Conservation (phyloP, 2,888 invertebrate species). For the Lepidocyrtinus sp. region DNA sequence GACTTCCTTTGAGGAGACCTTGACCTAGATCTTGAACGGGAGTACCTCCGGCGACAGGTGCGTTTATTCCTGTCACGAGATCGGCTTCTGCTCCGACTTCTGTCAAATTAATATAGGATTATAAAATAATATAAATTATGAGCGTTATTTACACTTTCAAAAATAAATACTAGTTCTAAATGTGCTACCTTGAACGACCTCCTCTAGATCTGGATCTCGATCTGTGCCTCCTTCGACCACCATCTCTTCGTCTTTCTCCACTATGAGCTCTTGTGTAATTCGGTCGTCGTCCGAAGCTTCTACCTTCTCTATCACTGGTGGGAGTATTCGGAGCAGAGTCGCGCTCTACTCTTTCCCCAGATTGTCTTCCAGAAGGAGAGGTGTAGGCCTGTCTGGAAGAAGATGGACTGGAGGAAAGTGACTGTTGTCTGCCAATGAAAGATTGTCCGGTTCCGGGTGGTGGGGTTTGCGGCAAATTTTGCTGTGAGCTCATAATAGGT, state of each 20-base stretch:
- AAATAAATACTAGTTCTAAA: neutral
- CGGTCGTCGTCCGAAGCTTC: neutral
- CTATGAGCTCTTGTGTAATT: constrained; percentile 17
- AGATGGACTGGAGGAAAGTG: neutral
- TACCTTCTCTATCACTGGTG: neutral
- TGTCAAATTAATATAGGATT: no score
- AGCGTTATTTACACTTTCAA: neutral
- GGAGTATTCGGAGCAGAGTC: neutral
- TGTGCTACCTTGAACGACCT: constrained; percentile 46
- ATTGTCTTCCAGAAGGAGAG: neutral
- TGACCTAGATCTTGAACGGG: constrained; percentile 51
- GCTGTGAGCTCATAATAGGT: neutral
- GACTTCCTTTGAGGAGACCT: constrained; percentile 47
- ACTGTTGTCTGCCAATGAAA: neutral
- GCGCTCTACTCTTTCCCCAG: neutral
- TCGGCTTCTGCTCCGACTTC: constrained; percentile 46
- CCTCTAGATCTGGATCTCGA: constrained; percentile 53
- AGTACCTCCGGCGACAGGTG: constrained; percentile 39
- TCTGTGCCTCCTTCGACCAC: constrained; percentile 32
- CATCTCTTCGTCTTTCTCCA: constrained; percentile 22
- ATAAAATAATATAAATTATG: constrained; percentile 12
- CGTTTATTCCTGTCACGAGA: constrained; percentile 54
- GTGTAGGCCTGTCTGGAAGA: neutral
- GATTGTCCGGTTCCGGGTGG: neutral
- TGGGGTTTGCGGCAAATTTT: constrained; percentile 3